Evolutionary conservation across 2,888 invertebrate genomes (phyloP).

Genomic region (Scelioninae gen. 2): DNA sequence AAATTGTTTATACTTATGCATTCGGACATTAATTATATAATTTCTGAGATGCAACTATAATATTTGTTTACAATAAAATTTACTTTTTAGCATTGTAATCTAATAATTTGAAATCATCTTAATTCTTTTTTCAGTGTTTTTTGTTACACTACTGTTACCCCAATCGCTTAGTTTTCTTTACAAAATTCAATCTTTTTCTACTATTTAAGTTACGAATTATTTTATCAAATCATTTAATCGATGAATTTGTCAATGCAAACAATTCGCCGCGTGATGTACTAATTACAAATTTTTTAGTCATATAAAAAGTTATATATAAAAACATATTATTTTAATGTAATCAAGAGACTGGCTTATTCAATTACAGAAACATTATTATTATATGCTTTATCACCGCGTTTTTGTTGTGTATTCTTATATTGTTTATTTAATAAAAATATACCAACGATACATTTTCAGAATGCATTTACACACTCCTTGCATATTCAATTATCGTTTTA

Average conservation of each 20-base stretch:
- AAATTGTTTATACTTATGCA: no score
- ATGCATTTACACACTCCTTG: conserved; percentile 8
- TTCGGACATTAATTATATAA: no score
- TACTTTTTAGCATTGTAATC: no score
- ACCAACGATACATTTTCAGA: conserved; percentile 26
- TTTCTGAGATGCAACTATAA: no score
- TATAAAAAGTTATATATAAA: conserved; percentile 7
- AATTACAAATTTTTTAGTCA: no score
- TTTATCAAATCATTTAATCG: conserved; percentile 9
- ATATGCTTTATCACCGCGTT: conserved; percentile 33
- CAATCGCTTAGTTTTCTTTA: conserved; percentile 32
- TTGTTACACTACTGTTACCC: conserved; percentile 25
- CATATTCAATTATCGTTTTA: conserved; percentile 5
- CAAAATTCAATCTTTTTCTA: conserved; percentile 10
- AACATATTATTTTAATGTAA: conserved; percentile 7
- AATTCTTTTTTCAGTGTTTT: conserved; percentile 26
- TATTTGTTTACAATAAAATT: no score
- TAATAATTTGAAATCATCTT: conserved; percentile 7
- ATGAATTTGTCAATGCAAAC: conserved; percentile 4
- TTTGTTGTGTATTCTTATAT: conserved; percentile 51
- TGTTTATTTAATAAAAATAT: conserved; percentile 52
- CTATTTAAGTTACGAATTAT: conserved; percentile 16
- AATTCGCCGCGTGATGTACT: neutral
- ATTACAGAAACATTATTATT: conserved; percentile 17
- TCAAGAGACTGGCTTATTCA: conserved; percentile 34